A percentile compares a stretch with the other conserved stretches of the same genome.
phyloP scores from a whole-genome alignment of 2,113 vertebrate species.

The Gulo gulo region DNA sequence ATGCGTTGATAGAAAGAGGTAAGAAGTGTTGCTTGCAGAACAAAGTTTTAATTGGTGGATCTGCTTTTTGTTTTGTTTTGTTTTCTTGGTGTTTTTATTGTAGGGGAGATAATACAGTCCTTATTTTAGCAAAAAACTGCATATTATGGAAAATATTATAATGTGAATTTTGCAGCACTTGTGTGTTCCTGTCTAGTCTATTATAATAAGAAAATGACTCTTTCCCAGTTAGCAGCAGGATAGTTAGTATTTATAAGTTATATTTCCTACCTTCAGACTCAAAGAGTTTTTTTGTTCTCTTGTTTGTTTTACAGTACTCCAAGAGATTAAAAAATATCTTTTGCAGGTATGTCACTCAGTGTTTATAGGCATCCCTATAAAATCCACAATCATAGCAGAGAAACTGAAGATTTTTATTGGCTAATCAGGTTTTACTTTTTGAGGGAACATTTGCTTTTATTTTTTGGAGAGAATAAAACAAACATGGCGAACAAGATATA shows the following conservation, averaged over 20 bases:
- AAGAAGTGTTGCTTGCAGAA: neutral
- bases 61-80: neutral
- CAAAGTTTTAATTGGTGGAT: neutral
- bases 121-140: neutral
- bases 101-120: neutral
- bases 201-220: slow-evolving; percentile 41
- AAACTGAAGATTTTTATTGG: neutral
- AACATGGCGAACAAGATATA: neutral
- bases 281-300: neutral
- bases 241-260: neutral
- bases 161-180: slow-evolving; percentile 36
- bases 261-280: neutral
- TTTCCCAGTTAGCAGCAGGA: slow-evolving; percentile 40
- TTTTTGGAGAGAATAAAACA: neutral
- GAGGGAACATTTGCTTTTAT: neutral
- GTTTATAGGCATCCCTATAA: neutral
- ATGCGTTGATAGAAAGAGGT: neutral
- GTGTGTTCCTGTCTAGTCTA: slow-evolving; percentile 17
- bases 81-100: neutral
- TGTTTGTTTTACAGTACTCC: neutral
- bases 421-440: neutral
- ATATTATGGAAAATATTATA: neutral
- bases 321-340: neutral
- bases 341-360: neutral
- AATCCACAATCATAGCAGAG: neutral